phyloP scores from a whole-genome alignment of 2,113 vertebrate species.

The Irena cyanogastra region DNA sequence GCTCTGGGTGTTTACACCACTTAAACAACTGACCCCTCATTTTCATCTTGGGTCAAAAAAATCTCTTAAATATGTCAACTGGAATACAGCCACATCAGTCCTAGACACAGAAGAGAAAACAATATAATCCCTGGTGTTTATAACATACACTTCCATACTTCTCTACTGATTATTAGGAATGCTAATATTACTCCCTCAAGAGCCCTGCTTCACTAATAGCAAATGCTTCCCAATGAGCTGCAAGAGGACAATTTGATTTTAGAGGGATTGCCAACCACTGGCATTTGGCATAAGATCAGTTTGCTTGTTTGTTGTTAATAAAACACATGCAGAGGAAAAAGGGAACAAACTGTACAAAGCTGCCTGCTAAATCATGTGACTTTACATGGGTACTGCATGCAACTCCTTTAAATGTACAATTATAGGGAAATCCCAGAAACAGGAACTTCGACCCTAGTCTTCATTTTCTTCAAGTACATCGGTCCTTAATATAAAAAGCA shows the following conservation, averaged over 20 bases:
- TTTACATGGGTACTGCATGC: background rate
- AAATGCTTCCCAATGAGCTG: background rate
- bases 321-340: background rate
- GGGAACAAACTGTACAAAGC: background rate
- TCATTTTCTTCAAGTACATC: background rate
- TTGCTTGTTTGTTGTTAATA: background rate
- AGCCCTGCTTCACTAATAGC: background rate
- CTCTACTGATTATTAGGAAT: background rate
- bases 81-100: background rate
- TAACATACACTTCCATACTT: background rate
- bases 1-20: background rate
- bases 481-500: background rate
- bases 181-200: background rate
- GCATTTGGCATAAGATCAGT: background rate
- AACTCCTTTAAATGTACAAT: background rate
- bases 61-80: background rate
- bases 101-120: background rate
- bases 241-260: background rate
- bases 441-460: accelerated
- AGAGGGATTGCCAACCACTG: background rate
- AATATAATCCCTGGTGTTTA: background rate
- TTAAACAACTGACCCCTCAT: background rate
- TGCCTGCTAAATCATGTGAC: background rate
- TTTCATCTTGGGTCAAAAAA: background rate
- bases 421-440: background rate